Evolutionary conservation across 2,797 vertebrate genomes (phyloP), one percentile per base, ranked within the genome.

Genomic region (Hybognathus amarus): DNA sequence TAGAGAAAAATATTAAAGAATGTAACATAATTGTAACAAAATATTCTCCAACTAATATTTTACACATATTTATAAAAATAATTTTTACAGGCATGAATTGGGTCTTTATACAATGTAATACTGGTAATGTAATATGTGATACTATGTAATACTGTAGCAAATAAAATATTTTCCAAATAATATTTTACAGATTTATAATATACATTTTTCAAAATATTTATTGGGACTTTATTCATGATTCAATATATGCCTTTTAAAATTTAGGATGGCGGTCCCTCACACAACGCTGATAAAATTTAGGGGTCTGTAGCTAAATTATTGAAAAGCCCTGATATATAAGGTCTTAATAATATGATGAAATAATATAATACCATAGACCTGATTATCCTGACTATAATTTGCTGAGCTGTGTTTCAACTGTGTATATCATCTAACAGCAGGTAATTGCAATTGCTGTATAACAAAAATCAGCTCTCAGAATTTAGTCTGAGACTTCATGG

Each of bases 401-500:
- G 61, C 11, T 76, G 73, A 83, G 30, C 27, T 66, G 38, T 36
- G 54, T 77, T 80, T 74, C 52, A n/a, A 38, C 66, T 84, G 63
- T 27, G 64, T 66, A 75, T 69, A 82, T 86, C 82, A 84, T 70
- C 45, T 79, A 77, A 86, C 79, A 77, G 71, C 81, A 79, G 73
- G 81, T 64, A 67, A 83, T 67, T 75, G 77, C 77, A 86, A 85
- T 83, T 86, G 71, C 67, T 71, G 56, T 79, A 76, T 88, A 79
- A 79, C 52, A 79, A 85, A 87, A 87, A 80, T 85, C 87, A 91
- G 89, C 90, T 85, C 88, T 89, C 89, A 91, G 92, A 91, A 89
- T 92, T 85, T 33, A 91, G 91, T 91, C 91, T 93, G 88, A 92
- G 84, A 94, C 91, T 91, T 94, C 77, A 85, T 89, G 90, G 91